Percentiles rank a stretch among this genome's conserved stretches.
Evolutionary conservation across 2,113 vertebrate genomes (phyloP).

Genomic region (Pan paniscus): DNA sequence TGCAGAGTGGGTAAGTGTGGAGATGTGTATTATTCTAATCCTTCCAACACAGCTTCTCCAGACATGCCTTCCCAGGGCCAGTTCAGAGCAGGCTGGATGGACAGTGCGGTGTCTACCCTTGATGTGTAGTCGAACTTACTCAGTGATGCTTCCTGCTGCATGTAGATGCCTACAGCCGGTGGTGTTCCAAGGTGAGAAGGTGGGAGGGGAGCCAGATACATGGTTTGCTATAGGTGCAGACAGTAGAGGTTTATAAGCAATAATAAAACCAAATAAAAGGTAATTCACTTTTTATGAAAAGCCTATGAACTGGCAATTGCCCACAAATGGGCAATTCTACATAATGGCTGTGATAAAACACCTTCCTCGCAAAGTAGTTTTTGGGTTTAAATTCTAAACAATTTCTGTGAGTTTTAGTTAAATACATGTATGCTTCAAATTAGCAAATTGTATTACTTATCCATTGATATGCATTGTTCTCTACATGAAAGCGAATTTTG

Average conservation of each 20-base stretch:
- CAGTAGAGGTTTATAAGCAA: background rate
- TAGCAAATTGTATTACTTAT: background rate
- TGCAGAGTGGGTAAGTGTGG: background rate
- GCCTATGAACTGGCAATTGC: too few species aligned
- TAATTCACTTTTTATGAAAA: background rate
- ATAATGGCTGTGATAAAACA: background rate
- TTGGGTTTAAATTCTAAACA: background rate
- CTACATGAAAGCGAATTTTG: background rate
- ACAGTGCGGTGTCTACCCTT: background rate
- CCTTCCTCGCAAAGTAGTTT: background rate
- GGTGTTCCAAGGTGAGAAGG: background rate
- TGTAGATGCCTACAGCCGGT: background rate
- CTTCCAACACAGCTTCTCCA: background rate
- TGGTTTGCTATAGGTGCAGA: background rate
- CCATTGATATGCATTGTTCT: background rate
- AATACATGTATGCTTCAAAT: background rate
- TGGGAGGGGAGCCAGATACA: background rate
- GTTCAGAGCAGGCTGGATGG: background rate
- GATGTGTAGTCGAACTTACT: background rate
- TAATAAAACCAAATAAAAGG: background rate
- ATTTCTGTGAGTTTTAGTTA: background rate
- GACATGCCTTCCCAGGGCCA: background rate
- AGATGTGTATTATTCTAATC: background rate
- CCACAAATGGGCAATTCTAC: background rate
- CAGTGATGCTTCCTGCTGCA: background rate